Base-by-base conservation (phyloP, 1,140 invertebrate species). In the Platorchestia sp. region DNA sequence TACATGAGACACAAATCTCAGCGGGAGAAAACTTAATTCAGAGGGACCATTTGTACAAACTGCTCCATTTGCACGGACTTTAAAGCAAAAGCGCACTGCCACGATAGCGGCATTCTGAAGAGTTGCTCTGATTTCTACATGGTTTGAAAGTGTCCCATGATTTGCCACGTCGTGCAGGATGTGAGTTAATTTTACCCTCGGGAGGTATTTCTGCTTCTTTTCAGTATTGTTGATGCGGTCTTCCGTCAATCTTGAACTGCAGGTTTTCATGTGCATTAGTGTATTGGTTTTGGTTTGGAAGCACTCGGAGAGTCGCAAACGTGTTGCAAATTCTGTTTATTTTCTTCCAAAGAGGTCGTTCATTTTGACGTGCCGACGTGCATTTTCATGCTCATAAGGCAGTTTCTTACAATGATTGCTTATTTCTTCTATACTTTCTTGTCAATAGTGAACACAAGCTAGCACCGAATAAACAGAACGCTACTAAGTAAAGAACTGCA, bases 1-100 rank as follows among this genome's bases (percentile, higher is more conserved):
- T 75, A 90, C 87, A 90, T 90, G 87, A 90, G 44, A 90, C 87
- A 90, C 87, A 90, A 90, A 90, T 90, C 87, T 90, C 27, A 27
- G 87, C 44, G 40, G 44, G 19, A 42, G 87, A 90, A 90, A 90
- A 90, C 6, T 90, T 90, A 90, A 90, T 90, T 41, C 87, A 6
- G 41, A 42, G 87, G 87, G 87, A 44, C 87, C 41, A 90, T 90
- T 90, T 90, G 87, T 42, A 42, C 41, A 42, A 44, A 90, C 87
- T 6, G 87, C 87, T 90, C 87, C 87, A 90, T 90, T 90, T 90
- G 87, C 44, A 42, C 41, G 41, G 86, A 44, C 41, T 90, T 90
- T 90, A 90, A 90, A 90, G 44, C 87, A 90, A 90, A 90, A 90
- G 87, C 87, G 22, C 6, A 41, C 7, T 36, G 41, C 19, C 41